Percentiles rank a stretch among this genome's conserved stretches.
phyloP scores from a whole-genome alignment of 2,797 vertebrate genomes.

The Vultur gryphus region DNA sequence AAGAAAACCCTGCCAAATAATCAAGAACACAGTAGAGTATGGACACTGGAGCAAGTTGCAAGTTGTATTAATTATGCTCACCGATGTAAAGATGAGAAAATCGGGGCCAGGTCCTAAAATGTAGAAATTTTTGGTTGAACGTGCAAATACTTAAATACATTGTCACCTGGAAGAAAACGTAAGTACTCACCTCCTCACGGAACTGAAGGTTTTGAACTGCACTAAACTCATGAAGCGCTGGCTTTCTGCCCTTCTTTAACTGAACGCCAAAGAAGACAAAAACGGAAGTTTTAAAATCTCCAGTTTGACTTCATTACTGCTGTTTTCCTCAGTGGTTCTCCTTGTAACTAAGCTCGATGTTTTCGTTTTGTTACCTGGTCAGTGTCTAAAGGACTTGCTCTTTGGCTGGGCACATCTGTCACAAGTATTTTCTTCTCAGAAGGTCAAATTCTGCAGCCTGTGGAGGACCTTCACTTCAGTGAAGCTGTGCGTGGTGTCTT shows the following conservation, averaged over 20 bases:
- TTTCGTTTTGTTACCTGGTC: not conserved
- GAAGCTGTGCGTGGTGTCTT: not conserved
- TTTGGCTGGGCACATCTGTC: not conserved
- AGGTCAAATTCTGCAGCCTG: not conserved
- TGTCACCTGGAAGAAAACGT: not conserved
- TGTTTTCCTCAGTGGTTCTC: not conserved
- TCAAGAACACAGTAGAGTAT: not conserved
- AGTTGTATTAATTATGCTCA: not conserved
- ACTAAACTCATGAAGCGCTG: not conserved
- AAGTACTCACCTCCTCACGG: not conserved
- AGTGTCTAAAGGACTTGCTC: not conserved
- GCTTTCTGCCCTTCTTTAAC: not conserved
- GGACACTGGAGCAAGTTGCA: not conserved
- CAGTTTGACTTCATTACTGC: not conserved
- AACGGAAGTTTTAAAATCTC: not conserved
- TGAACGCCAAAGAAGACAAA: not conserved
- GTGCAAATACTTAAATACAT: not conserved
- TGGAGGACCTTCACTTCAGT: not conserved
- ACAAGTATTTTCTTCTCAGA: not conserved
- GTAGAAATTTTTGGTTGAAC: not conserved
- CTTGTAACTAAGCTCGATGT: fast-evolving
- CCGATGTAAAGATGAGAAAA: not conserved
- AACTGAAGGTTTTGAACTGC: not conserved
- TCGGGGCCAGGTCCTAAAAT: not conserved
- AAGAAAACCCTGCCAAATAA: not conserved